Evolutionary conservation across 2,113 vertebrate genomes (phyloP), one percentile per base, ranked within the genome.

Genomic region (Acinonyx jubatus): DNA sequence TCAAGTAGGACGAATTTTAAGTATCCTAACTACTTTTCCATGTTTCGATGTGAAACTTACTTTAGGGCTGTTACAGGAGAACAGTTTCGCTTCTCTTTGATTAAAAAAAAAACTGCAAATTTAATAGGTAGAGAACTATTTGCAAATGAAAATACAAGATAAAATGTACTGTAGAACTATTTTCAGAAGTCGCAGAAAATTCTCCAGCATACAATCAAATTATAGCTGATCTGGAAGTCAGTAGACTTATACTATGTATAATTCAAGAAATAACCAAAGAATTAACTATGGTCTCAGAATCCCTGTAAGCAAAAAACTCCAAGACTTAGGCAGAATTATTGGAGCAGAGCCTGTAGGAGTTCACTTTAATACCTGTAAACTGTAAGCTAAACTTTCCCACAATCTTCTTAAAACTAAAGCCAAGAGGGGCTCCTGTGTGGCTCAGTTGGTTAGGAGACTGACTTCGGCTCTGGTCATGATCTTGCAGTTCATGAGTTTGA

Each of bases 241-340:
- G 92, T 89, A 92, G 94, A 89, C 90, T 94, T 97, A 94, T 2
- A 96, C 36, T 91, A 36, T 92, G 78, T 78, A 93, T 97, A 96
- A 98, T 96, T 97, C 68, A 95, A 94, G 74, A 98, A 98, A 93
- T 92, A 93, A 93, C 89, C 71, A 88, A 93, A 95, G 95, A 94
- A 97, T 97, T 97, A 89, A 87, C 61, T 97, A 94, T 95, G 96
- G 94, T 97, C 61, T 93, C 73, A 94, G 66, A 97, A 97, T 95
- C 36, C 68, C 87, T 93, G 93, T 55, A 96, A 97, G 89, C 86
- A 79, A 91, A 95, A 95, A 87, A 27, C 27, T 93, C 36, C 33
- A 86, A 93, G 38, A 85, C 82, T 94, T 95, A 82, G 45, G 57
- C 45, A 93, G 82, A 88, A 92, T 97, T 96, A 94, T 94, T 97